These are phyloP conservation scores for Rhinopomastus cyanomelas DNA, from an alignment of 2,113 vertebrate genomes.

Conservation along the genomic window DNA sequence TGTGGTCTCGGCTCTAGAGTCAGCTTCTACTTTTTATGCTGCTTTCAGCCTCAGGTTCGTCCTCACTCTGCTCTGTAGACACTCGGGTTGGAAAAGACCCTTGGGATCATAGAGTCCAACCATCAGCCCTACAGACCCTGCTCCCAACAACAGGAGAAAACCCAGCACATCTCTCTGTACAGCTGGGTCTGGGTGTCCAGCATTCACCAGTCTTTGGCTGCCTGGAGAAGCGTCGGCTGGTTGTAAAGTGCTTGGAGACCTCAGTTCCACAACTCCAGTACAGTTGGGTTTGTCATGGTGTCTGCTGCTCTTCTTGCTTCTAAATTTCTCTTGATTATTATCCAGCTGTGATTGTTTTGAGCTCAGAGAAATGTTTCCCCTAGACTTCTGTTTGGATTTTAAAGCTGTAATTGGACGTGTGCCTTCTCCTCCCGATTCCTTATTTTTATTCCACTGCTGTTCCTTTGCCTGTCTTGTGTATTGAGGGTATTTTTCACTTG, in stretches of 20 bases:
- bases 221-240: not conserved
- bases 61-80: not conserved
- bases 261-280: not conserved
- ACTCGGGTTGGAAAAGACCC: too few relatives aligned
- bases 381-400: not conserved
- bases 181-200: not conserved
- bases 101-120: too few relatives aligned
- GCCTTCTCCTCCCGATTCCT: not conserved
- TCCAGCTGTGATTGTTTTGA: not conserved
- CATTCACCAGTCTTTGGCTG: not conserved
- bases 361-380: not conserved
- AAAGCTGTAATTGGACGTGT: not conserved
- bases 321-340: not conserved
- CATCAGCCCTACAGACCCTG: not conserved
- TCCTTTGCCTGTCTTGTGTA: not conserved
- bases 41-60: not conserved
- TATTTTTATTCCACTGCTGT: not conserved
- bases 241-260: not conserved
- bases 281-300: not conserved
- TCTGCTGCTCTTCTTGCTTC: not conserved
- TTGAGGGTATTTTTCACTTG: not conserved
- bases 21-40: not conserved
- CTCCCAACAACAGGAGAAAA: not conserved
- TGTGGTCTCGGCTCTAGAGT: not conserved
- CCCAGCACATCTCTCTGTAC: fast-evolving